phyloP scores from a whole-genome alignment of 2,888 invertebrate species.

The Hyposoter didymator region DNA sequence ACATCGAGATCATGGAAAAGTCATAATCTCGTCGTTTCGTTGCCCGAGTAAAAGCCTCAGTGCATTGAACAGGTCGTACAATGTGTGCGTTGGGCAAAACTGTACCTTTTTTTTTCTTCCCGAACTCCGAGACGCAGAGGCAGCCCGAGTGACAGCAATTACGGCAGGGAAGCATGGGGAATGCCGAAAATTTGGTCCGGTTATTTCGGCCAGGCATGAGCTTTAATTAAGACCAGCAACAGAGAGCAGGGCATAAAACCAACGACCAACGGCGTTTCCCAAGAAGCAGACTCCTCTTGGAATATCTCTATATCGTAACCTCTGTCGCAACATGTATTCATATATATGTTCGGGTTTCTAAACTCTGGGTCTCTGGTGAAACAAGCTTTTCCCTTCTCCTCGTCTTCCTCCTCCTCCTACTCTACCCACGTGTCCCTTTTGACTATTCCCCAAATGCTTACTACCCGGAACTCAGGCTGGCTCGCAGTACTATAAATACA shows the following conservation, averaged over 20 bases:
- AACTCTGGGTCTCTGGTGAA: constrained; percentile 22
- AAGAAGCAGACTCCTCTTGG: not conserved
- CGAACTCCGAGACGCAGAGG: not conserved
- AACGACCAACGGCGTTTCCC: constrained; percentile 33
- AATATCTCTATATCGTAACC: not conserved
- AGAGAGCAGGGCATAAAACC: constrained; percentile 43
- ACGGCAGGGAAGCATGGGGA: constrained; percentile 36
- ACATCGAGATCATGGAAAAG: not conserved
- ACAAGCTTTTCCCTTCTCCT: constrained; percentile 11
- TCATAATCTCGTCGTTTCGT: constrained; percentile 17
- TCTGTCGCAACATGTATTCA: not conserved
- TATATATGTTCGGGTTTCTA: constrained; percentile 4
- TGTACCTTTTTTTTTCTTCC: not conserved
- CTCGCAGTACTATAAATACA: not conserved
- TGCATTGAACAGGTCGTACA: constrained; percentile 1
- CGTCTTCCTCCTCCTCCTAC: not conserved
- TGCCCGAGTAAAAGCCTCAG: not conserved
- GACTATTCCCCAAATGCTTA: constrained; percentile 9
- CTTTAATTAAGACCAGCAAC: constrained; percentile 60
- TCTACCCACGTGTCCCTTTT: not conserved
- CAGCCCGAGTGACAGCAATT: constrained; percentile 34
- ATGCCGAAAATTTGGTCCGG: constrained; percentile 59
- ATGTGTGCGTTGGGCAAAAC: not conserved
- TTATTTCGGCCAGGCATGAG: constrained; percentile 55
- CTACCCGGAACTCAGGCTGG: not conserved